Conservation (phyloP, 2,888 invertebrate species). For the Coleophora flavipennella region DNA sequence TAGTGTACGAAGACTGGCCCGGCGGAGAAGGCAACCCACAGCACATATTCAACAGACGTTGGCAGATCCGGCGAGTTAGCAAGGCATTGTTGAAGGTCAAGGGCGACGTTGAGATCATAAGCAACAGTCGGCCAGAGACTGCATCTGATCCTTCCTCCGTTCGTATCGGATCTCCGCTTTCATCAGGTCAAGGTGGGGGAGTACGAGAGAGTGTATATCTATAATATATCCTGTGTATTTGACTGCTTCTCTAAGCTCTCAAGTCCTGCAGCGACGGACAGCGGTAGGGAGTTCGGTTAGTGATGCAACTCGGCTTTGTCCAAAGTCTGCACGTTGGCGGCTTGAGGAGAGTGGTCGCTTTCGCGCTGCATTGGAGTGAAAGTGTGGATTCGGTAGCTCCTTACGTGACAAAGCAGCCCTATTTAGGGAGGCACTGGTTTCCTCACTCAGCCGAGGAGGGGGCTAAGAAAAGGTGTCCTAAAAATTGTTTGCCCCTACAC, state of each 20-base stretch:
- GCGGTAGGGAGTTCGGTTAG: background rate
- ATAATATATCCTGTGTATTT: no score
- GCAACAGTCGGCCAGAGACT: background rate
- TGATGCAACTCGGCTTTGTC: slow-evolving; percentile 1
- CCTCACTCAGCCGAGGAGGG: slow-evolving; percentile 16
- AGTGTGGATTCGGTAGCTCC: slow-evolving; percentile 16
- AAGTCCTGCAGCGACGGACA: no score
- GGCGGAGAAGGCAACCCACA: background rate
- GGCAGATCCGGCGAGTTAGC: background rate
- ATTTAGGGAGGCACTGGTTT: slow-evolving; percentile 20
- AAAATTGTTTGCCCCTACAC: slow-evolving; percentile 12
- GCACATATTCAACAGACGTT: background rate
- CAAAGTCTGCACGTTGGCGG: slow-evolving; percentile 13
- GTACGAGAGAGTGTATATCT: no score
- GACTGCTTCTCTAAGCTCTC: no score
- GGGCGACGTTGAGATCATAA: background rate
- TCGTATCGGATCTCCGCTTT: background rate
- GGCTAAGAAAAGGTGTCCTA: slow-evolving; percentile 21
- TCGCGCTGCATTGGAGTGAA: slow-evolving; percentile 9
- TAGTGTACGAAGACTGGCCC: background rate
- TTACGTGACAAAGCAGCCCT: slow-evolving; percentile 14
- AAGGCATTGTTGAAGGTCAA: background rate
- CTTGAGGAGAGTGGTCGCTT: slow-evolving; percentile 13
- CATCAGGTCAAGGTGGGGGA: no score
- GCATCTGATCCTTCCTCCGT: background rate